Evolutionary conservation across 2,888 invertebrate genomes (phyloP).

Genomic region (Zootermopsis nevadensis): DNA sequence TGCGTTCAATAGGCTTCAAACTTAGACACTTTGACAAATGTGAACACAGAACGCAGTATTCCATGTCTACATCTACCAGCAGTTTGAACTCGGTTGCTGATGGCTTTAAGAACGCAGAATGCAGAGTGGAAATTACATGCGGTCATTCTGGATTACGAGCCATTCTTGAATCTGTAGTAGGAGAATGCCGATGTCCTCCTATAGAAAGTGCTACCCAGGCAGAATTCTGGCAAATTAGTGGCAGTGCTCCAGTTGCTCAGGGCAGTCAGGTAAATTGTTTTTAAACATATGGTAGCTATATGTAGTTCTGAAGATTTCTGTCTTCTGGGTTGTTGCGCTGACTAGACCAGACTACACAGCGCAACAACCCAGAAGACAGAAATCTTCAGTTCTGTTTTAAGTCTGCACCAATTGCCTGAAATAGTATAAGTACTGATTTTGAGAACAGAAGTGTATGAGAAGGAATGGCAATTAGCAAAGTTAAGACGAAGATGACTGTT

Average conservation of each 20-base stretch:
- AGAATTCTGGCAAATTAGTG: slow-evolving; percentile 16
- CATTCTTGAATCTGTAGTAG: neutral
- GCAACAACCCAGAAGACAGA: too few relatives aligned
- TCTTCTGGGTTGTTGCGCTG: too few relatives aligned
- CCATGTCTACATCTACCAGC: neutral
- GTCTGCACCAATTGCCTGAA: too few relatives aligned
- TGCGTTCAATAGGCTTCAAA: slow-evolving; percentile 4
- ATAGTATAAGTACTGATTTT: too few relatives aligned
- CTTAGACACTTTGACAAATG: neutral
- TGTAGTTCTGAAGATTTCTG: too few relatives aligned
- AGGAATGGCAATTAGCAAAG: too few relatives aligned
- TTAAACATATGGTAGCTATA: too few relatives aligned
- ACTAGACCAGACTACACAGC: too few relatives aligned
- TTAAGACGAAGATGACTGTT: too few relatives aligned
- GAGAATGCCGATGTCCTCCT: neutral
- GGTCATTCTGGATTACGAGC: neutral
- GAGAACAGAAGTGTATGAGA: too few relatives aligned
- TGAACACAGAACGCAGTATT: neutral
- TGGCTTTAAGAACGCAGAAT: neutral
- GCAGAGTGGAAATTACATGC: slow-evolving; percentile 1
- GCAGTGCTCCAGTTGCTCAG: neutral
- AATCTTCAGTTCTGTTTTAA: too few relatives aligned
- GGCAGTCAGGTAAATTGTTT: slow-evolving; percentile 4
- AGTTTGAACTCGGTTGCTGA: neutral
- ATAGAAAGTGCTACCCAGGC: neutral